Conservation (phyloP, 2,888 invertebrate species). For the Monochamus alternatus region DNA sequence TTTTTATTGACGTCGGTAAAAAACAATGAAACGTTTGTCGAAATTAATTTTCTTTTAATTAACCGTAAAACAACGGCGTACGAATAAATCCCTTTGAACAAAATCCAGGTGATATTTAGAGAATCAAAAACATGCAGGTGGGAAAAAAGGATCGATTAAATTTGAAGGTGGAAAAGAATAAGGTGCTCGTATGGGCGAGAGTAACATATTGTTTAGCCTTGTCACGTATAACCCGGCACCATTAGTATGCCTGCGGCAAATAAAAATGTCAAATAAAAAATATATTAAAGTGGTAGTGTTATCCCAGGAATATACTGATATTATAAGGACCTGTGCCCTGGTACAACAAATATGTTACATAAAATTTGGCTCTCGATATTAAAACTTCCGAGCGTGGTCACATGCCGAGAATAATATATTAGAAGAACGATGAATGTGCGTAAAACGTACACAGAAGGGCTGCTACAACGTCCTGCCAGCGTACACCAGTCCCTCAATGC, state of each 20-base stretch:
- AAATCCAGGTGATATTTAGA: no score
- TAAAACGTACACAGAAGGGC: slow-evolving; percentile 17
- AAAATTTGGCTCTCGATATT: slow-evolving; percentile 30
- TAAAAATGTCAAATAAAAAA: slow-evolving; percentile 23
- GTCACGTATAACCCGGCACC: slow-evolving; percentile 10
- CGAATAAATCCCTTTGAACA: no score
- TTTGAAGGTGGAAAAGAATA: not conserved
- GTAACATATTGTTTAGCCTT: slow-evolving; percentile 3
- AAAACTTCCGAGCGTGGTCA: slow-evolving; percentile 18
- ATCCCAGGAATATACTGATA: slow-evolving; percentile 9
- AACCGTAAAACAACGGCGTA: no score
- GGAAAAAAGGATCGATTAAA: no score
- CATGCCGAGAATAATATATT: slow-evolving; percentile 32
- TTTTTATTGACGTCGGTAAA: no score
- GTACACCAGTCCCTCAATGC: slow-evolving; percentile 10
- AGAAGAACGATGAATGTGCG: slow-evolving; percentile 22
- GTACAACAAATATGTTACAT: slow-evolving; percentile 29
- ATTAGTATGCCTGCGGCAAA: slow-evolving; percentile 3
- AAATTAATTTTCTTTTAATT: no score
- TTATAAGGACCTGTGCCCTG: slow-evolving; percentile 17
- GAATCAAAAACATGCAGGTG: no score
- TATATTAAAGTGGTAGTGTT: not conserved
- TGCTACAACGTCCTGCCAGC: not conserved
- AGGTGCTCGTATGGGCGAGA: not conserved
- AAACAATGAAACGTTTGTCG: no score